Base-by-base conservation (phyloP, 2,888 invertebrate species). In the Petrophora chlorosata region DNA sequence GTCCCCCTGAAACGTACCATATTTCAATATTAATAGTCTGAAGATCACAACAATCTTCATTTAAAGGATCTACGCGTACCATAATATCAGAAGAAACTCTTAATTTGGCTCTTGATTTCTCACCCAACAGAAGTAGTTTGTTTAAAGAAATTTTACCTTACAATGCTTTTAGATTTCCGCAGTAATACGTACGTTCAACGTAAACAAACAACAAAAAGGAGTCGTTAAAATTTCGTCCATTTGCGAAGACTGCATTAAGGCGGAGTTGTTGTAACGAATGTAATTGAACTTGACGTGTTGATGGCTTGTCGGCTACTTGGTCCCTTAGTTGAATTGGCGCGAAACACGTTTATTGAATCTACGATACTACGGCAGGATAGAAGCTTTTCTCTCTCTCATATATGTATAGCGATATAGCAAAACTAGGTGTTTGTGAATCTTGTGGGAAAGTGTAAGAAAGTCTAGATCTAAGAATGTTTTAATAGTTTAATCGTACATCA, bases 1-100 rank as follows among this genome's bases (percentile, higher is more conserved):
- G 49, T 61, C 61, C 48, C 63, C 72, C 86, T 85, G 79, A 29
- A 79, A 82, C 50, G 17, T 56, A 49, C 33, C 10, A 23, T 15
- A 23, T 5, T 8, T 12, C n/a, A 12, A 15, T 25, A 22, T 34
- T 22, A 34, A 15, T 29, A 1, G 12, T 9, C 9, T 22, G 8
- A 8, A 5, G 8, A 8, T 5, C 4, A 19, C 4, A 1, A 4
- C 19, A n/a, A 23, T 7, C n/a, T 23, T 3, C 23, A 1, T 8
- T 3, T 23, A 8, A 23, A 9, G 10, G n/a, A 2, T 9, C 4
- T 10, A 25, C 10, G 10, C n/a, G n/a, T 29, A 32, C 32, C 33
- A 33, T 19, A n/a, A n/a, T n/a, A n/a, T n/a, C n/a, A n/a, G n/a
- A n/a, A n/a, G n/a, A n/a, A n/a, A n/a, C n/a, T n/a, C n/a, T n/a